Base-by-base conservation (phyloP, 64 coral and sea anemone species). In the Pocillopora verrucosa region DNA sequence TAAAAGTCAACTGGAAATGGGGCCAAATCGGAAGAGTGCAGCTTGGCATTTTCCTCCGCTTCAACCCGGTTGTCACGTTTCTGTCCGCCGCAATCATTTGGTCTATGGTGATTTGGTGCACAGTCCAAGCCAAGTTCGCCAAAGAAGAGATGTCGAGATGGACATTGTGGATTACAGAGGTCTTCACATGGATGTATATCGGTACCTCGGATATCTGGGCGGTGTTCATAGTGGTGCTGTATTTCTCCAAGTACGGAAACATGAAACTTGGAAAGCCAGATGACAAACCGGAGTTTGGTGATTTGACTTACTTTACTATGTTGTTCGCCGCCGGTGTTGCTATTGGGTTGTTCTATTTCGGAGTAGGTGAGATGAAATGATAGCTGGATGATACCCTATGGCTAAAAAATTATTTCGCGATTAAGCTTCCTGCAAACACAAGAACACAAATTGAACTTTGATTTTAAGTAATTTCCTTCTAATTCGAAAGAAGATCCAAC, bases 51-150 rank as follows among this genome's bases (percentile, higher is more conserved):
- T 85, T 85, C 38, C 65, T 96, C 25, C 80, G 85, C 24, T 78
- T 96, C 38, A 96, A 96, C 61, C 94, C 94, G 10, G 94, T 96
- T 3, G 94, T 96, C 16, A 96, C 94, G 2, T 38, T 96, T 11
- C 19, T 89, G 7, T 96, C 94, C 22, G 94, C 90, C 13, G 25
- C 92, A 7, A 86, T 96, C 13, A 96, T 96, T 16, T 96, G 94
- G 94, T 81, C 65, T 37, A 92, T 92, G 16, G 94, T 92, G 14
- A 86, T 92, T 13, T 88, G 76, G 62, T 88, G 85, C 62, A 74
- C 92, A 1, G 58, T 73, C 10, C 35, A 72, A 45, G 83, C 94
- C 45, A 51, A 92, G 2, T 26, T 74, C 17, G 80, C 94, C 24
- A 77, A 78, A 16, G 11, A 24, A 20, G 86, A 80, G 60, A 76